Conservation (phyloP, 2,888 invertebrate species). For the Poecilobothrus nobilitatus region DNA sequence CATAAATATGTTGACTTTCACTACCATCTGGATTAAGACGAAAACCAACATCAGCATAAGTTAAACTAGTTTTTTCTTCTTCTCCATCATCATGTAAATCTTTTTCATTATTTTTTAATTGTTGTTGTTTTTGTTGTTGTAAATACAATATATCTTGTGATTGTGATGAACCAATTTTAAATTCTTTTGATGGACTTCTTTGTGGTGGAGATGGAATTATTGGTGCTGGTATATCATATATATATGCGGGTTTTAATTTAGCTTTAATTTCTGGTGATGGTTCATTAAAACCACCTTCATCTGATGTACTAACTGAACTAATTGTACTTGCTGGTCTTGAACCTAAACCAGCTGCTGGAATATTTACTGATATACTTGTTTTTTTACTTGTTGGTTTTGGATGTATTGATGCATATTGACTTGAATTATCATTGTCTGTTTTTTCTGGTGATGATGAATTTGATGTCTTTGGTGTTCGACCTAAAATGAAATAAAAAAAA, state of each 20-base stretch:
- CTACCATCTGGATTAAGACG: constrained; percentile 44
- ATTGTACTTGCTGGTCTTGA: constrained; percentile 59
- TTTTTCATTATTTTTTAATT: constrained; percentile 13
- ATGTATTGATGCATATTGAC: constrained; percentile 15
- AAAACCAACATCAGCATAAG: constrained; percentile 44
- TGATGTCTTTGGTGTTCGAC: constrained; percentile 25
- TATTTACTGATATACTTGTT: constrained; percentile 53
- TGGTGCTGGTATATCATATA: constrained; percentile 26
- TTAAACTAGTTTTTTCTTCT: constrained; percentile 33
- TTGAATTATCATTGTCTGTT: constrained; percentile 13
- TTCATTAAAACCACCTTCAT: constrained; percentile 66
- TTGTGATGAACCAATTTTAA: constrained; percentile 12
- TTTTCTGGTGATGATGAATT: constrained; percentile 22
- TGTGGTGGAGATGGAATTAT: neutral
- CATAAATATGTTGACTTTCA: constrained; percentile 40
- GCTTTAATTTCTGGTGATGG: constrained; percentile 63
- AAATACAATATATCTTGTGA: constrained; percentile 8
- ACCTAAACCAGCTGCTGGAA: constrained; percentile 55
- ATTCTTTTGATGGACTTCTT: neutral
- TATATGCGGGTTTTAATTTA: constrained; percentile 42
- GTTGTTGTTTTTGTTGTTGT: constrained; percentile 16
- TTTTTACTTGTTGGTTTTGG: constrained; percentile 40
- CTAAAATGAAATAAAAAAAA: constrained; percentile 20
- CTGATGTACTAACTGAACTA: constrained; percentile 52
- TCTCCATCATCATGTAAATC: constrained; percentile 20